Base-by-base conservation (phyloP, 2,797 vertebrate species). In the Amblyopsis hoosieri region DNA sequence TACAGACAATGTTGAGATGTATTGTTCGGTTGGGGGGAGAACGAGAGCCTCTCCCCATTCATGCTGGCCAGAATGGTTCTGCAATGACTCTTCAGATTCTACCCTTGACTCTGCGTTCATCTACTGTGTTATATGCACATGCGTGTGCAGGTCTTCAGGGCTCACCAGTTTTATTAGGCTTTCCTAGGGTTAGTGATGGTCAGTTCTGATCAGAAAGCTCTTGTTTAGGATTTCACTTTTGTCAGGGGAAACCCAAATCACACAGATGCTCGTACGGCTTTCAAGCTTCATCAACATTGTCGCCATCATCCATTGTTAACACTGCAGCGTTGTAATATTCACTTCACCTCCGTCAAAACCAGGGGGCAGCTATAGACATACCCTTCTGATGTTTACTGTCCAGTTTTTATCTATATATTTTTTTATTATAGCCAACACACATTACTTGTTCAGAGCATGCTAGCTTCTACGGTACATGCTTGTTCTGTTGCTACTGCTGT, bases 61-160 rank as follows among this genome's bases (percentile, higher is more conserved):
- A 53, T 42, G 60, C 58, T 31, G 17, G 51, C 64, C 57, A 47
- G 65, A 72, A 60, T 59, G 76, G 45, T 60, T 65, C 66, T 56
- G 74, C 62, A 72, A 12, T 85, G 80, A 87, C 81, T 83, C 45
- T 61, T 73, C 76, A 67, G 59, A 75, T 85, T 86, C 69, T 80
- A 74, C 80, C 76, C 64, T 69, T 29, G 64, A 62, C 72, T 58
- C 69, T 68, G 73, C 61, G 47, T 37, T 61, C 54, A 68, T 54
- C 54, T 47, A 66, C 55, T 66, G 57, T 72, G 42, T 49, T 1
- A 42, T 57, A 47, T 31, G 33, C 59, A 12, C 14, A 23, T 45
- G 11, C 11, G 54, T 57, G 51, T 31, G 49, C 53, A 55, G n/a
- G 6, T 31, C 17, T 31, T 42, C 54, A 64, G 82, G 58, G 65